Evolutionary conservation across 2,113 vertebrate species (phyloP).

Genomic region (Zosterops borbonicus): DNA sequence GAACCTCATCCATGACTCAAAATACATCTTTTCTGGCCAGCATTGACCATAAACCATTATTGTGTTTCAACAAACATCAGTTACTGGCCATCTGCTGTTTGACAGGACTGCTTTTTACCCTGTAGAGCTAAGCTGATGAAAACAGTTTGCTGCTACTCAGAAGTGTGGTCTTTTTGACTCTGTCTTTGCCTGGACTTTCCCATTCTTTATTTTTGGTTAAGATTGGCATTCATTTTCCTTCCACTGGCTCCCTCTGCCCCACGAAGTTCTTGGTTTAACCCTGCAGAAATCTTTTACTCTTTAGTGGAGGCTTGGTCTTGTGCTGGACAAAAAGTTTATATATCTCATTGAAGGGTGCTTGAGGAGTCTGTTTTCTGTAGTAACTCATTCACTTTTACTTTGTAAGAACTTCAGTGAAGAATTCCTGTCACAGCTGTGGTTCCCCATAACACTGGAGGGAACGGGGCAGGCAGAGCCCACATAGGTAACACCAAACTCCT

Average conservation of each 20-base stretch:
- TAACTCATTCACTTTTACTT: background rate
- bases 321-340: background rate
- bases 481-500: background rate
- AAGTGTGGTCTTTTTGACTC: background rate
- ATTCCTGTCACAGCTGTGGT: background rate
- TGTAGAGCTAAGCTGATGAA: background rate
- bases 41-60: background rate
- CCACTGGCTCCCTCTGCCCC: rapidly evolving
- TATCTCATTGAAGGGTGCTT: background rate
- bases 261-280: background rate
- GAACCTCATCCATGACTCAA: background rate
- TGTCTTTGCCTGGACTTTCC: background rate
- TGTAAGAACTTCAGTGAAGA: background rate
- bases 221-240: background rate
- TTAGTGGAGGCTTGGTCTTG: rapidly evolving
- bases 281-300: background rate
- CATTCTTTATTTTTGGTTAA: background rate
- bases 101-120: background rate
- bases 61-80: background rate
- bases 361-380: background rate
- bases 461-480: background rate
- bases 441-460: background rate
- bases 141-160: background rate
- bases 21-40: background rate
- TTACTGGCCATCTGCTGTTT: background rate